A percentile compares a stretch with the other conserved stretches of the same genome.
Evolutionary conservation across 2,797 vertebrate species (phyloP).

Genomic region (Sardinella longiceps): DNA sequence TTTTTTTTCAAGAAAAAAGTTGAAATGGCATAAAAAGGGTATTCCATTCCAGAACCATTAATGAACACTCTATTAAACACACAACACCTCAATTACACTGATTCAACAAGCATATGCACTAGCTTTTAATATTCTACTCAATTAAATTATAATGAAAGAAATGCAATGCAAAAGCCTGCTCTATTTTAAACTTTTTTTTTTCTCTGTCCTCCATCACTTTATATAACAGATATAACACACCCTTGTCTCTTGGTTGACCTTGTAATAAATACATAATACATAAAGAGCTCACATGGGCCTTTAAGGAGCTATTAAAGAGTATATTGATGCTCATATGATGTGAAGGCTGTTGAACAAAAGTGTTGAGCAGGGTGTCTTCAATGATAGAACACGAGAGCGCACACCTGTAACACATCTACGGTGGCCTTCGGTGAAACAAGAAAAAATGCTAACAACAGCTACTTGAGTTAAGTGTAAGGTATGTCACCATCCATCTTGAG

Average conservation of each 20-base stretch:
- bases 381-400: neutral
- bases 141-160: constrained; percentile 45
- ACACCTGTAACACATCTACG: neutral
- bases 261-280: neutral
- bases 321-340: neutral
- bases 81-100: constrained; percentile 63
- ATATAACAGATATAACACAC: neutral
- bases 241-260: neutral
- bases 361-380: neutral
- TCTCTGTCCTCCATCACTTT: neutral
- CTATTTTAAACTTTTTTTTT: constrained; percentile 24
- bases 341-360: neutral
- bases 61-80: constrained; percentile 62
- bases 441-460: neutral
- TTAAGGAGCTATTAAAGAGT: neutral
- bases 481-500: neutral
- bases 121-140: constrained; percentile 55
- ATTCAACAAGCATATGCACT: constrained; percentile 61
- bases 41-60: constrained; percentile 56
- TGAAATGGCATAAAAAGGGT: constrained; percentile 36
- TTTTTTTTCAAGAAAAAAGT: constrained; percentile 53
- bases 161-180: constrained; percentile 27
- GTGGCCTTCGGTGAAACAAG: neutral
- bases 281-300: neutral
- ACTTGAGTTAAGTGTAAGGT: neutral